Evolutionary conservation across 2,113 vertebrate species (phyloP), one percentile per base, ranked within the genome.

Genomic region (Pseudolaguvia tuberculata): DNA sequence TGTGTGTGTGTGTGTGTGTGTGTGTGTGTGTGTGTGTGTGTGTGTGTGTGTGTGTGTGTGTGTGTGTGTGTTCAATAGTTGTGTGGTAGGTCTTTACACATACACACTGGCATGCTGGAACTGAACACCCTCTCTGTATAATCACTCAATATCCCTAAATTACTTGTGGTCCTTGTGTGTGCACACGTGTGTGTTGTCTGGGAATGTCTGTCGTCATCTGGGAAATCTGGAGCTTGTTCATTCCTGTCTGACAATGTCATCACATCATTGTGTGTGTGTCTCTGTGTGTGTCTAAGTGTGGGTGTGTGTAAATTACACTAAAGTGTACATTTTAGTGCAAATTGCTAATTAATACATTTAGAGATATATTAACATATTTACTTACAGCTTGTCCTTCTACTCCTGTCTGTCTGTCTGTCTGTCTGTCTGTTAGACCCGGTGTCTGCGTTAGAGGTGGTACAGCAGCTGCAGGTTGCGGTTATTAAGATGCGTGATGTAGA

Each of bases 401-500:
- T 27, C 18, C 48, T 39, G 4, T 47, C 53, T 59, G 42, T 39
- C 72, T 61, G 31, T 27, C 25, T 74, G 27, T 70, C 57, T 57
- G 23, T 57, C 0, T 57, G 23, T 27, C 14, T 29, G 5, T 57
- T 25, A 95, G 94, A 96, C 87, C 94, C 94, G 0, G 92, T 91
- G 72, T 90, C 93, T 18, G 92, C 92, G 50, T 88, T 96, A 89
- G 94, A 96, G 83, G 90, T 92, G 21, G 92, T 91, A 75, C 94
- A 94, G 84, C 94, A 95, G 85, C 91, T 94, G 65, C 93, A 94
- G 89, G 85, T 94, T 82, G 93, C 93, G 82, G 92, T 92, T 73
- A 93, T 94, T 79, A 94, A 90, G 68, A 92, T 95, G 90, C 93
- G 94, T 5, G 93, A 95, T 78, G 91, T 93, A 75, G 94, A 96